Evolutionary conservation across 2,113 vertebrate species (phyloP), one percentile per base, ranked within the genome.

Genomic region (Talpa occidentalis): DNA sequence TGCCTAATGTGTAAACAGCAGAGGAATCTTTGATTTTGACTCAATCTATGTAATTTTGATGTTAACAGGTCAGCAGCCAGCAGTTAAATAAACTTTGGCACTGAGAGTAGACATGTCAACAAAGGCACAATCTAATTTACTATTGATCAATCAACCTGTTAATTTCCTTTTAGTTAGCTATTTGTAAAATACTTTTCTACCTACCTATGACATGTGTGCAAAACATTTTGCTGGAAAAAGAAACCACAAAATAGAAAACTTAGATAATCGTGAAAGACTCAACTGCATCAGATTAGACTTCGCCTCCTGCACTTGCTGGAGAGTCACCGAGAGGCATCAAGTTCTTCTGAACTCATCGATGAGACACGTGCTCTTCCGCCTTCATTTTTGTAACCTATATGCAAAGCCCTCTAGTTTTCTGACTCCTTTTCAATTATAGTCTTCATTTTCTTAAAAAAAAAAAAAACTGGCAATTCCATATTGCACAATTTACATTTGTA

Each of bases 51-150:
- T 88, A 95, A 96, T 96, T 96, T 93, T 96, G 73, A 84, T 96
- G 95, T 93, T 97, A 95, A 94, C 94, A 95, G 88, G 90, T 94
- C 87, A 96, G 90, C 95, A 96, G 89, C 90, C 90, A 88, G 11
- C 72, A 93, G 94, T 96, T 90, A 88, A 92, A 88, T 95, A 94
- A 93, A 96, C 87, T 84, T 78, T 91, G 96, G 95, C 94, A 90
- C 52, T 69, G 30, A 79, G 52, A 72, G n/a, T 28, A 81, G 90
- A 84, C 84, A 22, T 78, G 82, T 97, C 93, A 91, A 70, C 94
- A 95, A 54, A 94, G 90, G 56, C 59, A 85, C 67, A 94, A 85
- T 88, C 87, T 66, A 91, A 85, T 94, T 95, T 85, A 69, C 84
- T 90, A 32, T 59, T 95, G 94, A 95, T 95, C 32, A 76, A 93